A percentile compares a stretch with the other conserved stretches of the same genome.
Conservation (phyloP, 2,888 invertebrate species). For the Cephalotes varians region DNA sequence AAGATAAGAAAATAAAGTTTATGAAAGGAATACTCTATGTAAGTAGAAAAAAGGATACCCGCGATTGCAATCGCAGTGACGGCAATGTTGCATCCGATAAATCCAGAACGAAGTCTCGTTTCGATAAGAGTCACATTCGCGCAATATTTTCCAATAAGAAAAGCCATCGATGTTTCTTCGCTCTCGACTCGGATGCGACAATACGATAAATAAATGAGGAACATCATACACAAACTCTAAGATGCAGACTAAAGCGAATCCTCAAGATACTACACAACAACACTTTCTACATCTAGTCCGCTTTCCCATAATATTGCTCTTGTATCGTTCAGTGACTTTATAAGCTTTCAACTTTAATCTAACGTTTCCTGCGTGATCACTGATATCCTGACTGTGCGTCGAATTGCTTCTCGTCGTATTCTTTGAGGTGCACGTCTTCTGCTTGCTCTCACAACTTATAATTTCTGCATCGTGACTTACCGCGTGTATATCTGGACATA, state of each 20-base stretch:
- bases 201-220: conserved; percentile 65
- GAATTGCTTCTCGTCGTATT: conserved; percentile 76
- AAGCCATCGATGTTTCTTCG: not conserved
- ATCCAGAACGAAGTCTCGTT: conserved; percentile 14
- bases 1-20: not conserved
- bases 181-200: not conserved
- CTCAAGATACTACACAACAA: conserved; percentile 77
- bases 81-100: not conserved
- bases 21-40: conserved; percentile 30
- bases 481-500: conserved; percentile 31
- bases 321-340: conserved; percentile 79
- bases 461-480: conserved; percentile 68
- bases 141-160: not conserved
- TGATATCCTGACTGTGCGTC: conserved; percentile 76
- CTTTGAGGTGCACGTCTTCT: conserved; percentile 68
- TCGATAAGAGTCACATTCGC: not conserved
- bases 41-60: conserved; percentile 34
- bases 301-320: conserved; percentile 75
- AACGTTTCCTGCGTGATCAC: conserved; percentile 70
- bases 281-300: conserved; percentile 79
- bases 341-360: conserved; percentile 77
- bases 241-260: conserved; percentile 16
- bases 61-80: not conserved
- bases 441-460: conserved; percentile 68
- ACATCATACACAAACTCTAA: conserved; percentile 50